Evolutionary conservation across 2,113 vertebrate genomes (phyloP).

Genomic region (Erpornis zantholeuca): DNA sequence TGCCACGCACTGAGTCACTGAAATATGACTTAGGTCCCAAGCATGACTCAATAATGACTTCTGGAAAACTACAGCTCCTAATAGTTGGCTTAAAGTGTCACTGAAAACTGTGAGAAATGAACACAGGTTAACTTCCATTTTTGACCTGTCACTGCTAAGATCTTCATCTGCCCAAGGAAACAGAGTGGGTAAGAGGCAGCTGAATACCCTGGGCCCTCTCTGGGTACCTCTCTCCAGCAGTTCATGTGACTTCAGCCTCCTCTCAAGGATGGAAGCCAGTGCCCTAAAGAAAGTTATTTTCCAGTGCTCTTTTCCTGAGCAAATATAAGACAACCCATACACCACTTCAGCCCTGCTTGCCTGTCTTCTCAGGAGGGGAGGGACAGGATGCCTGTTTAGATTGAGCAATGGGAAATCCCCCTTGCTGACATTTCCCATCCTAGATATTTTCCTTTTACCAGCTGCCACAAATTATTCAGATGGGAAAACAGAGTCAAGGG

Average conservation of each 20-base stretch:
- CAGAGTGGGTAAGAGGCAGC: not conserved
- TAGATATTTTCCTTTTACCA: not conserved
- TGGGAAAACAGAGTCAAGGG: not conserved
- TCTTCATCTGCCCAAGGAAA: not conserved
- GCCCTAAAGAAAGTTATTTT: not conserved
- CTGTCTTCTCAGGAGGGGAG: fast-evolving
- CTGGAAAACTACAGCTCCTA: not conserved
- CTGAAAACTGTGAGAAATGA: not conserved
- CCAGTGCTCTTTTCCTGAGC: not conserved
- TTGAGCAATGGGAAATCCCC: not conserved
- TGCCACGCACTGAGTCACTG: not conserved
- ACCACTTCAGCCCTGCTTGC: not conserved
- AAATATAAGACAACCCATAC: not conserved
- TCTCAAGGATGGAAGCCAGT: not conserved
- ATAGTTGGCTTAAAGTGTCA: not conserved
- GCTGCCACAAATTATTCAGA: not conserved
- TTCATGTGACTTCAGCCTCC: not conserved
- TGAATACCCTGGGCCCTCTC: not conserved
- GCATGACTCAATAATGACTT: not conserved
- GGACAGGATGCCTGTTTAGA: not conserved
- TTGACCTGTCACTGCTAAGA: not conserved
- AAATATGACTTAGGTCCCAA: not conserved
- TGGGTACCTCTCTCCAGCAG: not conserved
- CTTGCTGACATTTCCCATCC: not conserved
- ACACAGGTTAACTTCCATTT: not conserved